Base-by-base conservation (phyloP, 1,140 invertebrate genomes). In the Pogonus chalceus region DNA sequence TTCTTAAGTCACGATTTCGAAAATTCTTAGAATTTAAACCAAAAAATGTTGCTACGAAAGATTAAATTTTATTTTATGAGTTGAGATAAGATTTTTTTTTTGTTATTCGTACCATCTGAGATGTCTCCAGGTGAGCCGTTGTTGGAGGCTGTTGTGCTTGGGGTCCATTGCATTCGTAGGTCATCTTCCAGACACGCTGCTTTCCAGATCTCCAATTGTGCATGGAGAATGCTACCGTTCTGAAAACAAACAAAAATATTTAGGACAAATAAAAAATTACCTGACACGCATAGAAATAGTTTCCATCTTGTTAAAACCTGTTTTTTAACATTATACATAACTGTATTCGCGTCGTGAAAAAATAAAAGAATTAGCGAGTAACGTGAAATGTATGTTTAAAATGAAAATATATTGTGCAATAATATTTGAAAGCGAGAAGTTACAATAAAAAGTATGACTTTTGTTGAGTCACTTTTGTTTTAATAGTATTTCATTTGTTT, bases 181-280 rank as follows among this genome's bases (percentile, higher is more conserved):
- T 73, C 73, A 54, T 70, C 62, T 55, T 73, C 70, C 20, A 68
- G 63, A 62, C 77, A 76, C 60, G 89, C 86, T 52, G 83, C 86
- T 69, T 91, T 92, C 91, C 91, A 95, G 52, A 96, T 88, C 69
- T 95, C 92, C 62, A 96, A 68, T 64, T 94, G 88, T 26, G 89
- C 88, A 68, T 87, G 85, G 37, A 96, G 69, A 58, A 85, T 88
- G 65, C 87, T 85, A 3, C 92, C 92, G 60, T 84, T 83, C 86
- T 89, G 66, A 23, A 71, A 69, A 46, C 10, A 46, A 46, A 10
- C 2, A 46, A 1, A 46, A 46, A 14, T 7, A 31, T 31, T 31
- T 31, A 14, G 26, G 26, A 14, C 26, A 31, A 31, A 31, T 31
- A 31, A 31, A 31, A 31, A 4, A 31, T 7, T n/a, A 7, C 18